Percentiles rank a stretch among this genome's conserved stretches.
phyloP scores from a whole-genome alignment of 2,888 invertebrate species.

The Charanyca ferruginea region DNA sequence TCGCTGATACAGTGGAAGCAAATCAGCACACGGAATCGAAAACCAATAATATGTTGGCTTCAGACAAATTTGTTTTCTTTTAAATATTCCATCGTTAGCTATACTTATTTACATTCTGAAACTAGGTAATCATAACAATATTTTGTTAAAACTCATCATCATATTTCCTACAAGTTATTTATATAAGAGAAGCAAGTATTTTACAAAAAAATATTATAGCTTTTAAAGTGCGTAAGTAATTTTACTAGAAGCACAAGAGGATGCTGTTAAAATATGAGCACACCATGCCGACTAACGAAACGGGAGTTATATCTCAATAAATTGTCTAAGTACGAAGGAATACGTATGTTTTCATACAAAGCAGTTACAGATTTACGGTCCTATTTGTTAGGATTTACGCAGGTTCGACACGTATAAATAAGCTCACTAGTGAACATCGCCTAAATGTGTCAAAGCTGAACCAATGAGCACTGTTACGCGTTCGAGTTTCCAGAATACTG shows the following conservation, averaged over 20 bases:
- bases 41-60: conserved; percentile 58
- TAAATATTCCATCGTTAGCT: conserved; percentile 48
- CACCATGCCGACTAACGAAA: conserved; percentile 39
- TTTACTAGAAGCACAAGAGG: conserved; percentile 63
- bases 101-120: conserved; percentile 58
- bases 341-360: conserved; percentile 58
- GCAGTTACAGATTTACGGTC: conserved; percentile 70
- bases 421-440: conserved; percentile 72
- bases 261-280: conserved; percentile 58
- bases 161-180: conserved; percentile 39
- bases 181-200: conserved; percentile 31
- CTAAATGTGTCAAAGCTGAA: conserved; percentile 82
- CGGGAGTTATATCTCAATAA: conserved; percentile 56
- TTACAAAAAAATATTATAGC: conserved; percentile 62
- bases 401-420: conserved; percentile 72
- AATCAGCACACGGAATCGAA: conserved; percentile 65
- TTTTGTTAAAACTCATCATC: conserved; percentile 49
- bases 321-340: conserved; percentile 37
- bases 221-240: conserved; percentile 68
- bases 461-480: conserved; percentile 77
- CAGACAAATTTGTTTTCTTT: conserved; percentile 54
- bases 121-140: conserved; percentile 62
- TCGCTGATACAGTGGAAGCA: conserved; percentile 54
- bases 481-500: conserved; percentile 80
- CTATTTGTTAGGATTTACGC: conserved; percentile 76